Evolutionary conservation across 1,140 invertebrate species (phyloP), one percentile per base, ranked within the genome.

Genomic region (Orius insidiosus): DNA sequence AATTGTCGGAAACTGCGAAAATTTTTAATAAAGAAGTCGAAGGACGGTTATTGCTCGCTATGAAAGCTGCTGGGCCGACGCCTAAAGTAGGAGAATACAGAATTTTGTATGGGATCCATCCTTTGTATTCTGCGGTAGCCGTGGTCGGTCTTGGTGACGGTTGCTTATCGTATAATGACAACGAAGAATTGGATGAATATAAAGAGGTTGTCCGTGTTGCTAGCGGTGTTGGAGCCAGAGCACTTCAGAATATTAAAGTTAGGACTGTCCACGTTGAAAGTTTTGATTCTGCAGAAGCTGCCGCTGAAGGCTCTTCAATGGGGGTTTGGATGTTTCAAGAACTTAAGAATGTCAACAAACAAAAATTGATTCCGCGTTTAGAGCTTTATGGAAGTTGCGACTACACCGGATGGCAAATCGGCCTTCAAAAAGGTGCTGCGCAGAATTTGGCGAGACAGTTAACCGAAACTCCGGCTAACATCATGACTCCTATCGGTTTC

Each of bases 281-380:
- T 35, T 74, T 82, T 55, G 73, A 69, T 1, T 70, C 81, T 61
- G 68, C 79, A 2, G 76, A 82, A 60, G 74, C 78, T 18, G 72
- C 79, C 2, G 81, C 81, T 2, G 83, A 86, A 61, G 81, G 80
- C 3, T 69, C 71, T 35, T 53, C 63, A 15, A 62, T 87, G 32
- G 65, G 66, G 32, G 56, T 75, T 5, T 81, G 69, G 66, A 59
- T 61, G 34, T 83, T 72, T 59, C 77, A 83, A 63, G 76, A 76
- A 40, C 31, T 43, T 14, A 52, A 48, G 42, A 41, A 46, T 35
- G 56, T 51, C 4, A 43, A 51, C 33, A 7, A 30, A 9, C 65
- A 64, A 39, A 53, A 53, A 2, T 19, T 37, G 16, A 37, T 52
- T 9, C 52, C 52, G 5, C 39, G 47, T 24, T 24, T 54, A 30